Conservation (phyloP, 2,113 vertebrate genomes). For the Podilymbus podiceps region DNA sequence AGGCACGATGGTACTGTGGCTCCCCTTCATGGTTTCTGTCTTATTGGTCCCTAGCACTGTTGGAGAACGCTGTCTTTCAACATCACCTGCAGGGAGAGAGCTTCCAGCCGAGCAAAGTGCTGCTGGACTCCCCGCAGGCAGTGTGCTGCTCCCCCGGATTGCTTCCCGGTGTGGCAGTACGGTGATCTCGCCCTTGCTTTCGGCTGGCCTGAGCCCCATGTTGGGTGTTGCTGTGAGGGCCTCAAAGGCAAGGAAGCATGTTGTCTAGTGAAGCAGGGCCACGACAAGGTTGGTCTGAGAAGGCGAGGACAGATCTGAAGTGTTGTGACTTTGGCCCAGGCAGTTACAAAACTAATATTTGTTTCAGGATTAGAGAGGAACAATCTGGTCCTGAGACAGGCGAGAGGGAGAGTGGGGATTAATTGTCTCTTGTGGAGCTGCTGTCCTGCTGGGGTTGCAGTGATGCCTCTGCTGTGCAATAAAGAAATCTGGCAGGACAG, state of each 20-base stretch:
- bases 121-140: neutral
- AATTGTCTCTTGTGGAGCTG: neutral
- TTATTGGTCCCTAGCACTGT: neutral
- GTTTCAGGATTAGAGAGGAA: neutral
- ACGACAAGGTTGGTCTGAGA: neutral
- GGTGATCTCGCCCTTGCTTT: neutral
- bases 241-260: neutral
- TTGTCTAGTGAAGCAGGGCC: neutral
- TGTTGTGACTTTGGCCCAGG: neutral
- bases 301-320: neutral
- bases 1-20: accelerated
- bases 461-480: neutral
- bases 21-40: neutral
- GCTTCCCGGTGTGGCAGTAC: accelerated
- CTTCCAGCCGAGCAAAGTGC: neutral
- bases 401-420: neutral
- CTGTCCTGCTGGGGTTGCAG: neutral
- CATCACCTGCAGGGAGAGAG: neutral
- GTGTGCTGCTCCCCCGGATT: neutral
- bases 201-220: neutral
- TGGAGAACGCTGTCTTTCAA: neutral
- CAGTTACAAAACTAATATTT: neutral
- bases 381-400: neutral
- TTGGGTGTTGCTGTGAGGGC: neutral
- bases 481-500: neutral